Percentiles rank a stretch among this genome's conserved stretches.
These are phyloP conservation scores for Bothrops alternatus DNA, from an alignment of 2,797 vertebrate species.

Conservation along the genomic window DNA sequence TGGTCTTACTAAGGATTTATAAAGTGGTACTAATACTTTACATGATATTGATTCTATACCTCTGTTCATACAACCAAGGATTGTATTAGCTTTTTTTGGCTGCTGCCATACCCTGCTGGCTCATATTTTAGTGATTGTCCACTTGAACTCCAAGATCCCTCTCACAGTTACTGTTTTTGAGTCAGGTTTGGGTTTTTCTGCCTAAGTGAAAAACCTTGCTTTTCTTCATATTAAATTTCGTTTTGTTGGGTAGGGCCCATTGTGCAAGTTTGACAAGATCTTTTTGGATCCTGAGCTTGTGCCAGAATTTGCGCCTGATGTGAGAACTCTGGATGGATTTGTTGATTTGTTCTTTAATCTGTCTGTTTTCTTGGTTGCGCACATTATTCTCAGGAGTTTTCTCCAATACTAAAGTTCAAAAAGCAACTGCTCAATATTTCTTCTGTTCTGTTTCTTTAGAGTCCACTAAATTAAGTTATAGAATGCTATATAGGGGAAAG, in stretches of 20 bases:
- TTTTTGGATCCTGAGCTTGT: not conserved
- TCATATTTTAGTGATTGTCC: not conserved
- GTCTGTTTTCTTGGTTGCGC: not conserved
- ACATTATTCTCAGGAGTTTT: not conserved
- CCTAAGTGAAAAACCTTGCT: not conserved
- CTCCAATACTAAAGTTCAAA: not conserved
- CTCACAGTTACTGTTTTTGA: not conserved
- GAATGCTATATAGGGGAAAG: not conserved
- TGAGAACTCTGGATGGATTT: not conserved
- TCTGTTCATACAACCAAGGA: not conserved
- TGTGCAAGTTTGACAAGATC: not conserved
- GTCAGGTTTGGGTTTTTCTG: not conserved
- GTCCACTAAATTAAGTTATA: not conserved
- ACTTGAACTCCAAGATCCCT: not conserved
- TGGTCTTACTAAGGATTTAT: too few species aligned
- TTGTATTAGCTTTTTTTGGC: not conserved
- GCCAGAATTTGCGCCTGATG: not conserved
- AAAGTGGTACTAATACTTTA: not conserved
- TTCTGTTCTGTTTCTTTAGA: not conserved
- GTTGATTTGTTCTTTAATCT: not conserved
- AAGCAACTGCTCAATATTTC: not conserved
- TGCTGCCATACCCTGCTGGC: not conserved
- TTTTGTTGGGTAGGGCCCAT: not conserved
- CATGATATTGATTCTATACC: not conserved
- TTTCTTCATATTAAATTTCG: not conserved